phyloP scores from a whole-genome alignment of 2,888 invertebrate genomes.

The Syrista parreyssii region DNA sequence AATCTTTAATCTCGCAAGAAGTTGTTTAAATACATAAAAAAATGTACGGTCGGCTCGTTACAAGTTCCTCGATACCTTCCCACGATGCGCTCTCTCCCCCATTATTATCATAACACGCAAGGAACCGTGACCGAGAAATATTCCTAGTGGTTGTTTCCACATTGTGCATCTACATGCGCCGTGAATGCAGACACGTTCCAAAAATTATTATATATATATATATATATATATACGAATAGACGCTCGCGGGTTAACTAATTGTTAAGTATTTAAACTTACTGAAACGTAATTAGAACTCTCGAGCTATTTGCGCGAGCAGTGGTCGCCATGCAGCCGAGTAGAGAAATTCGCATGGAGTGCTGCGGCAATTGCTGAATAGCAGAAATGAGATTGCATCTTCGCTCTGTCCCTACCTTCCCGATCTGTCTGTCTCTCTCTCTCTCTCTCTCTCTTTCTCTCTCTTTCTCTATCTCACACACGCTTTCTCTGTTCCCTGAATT shows the following conservation, averaged over 20 bases:
- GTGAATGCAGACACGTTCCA: not conserved
- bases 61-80: not conserved
- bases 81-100: not conserved
- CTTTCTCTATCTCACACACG: not conserved
- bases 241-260: conserved; percentile 31
- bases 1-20: not conserved
- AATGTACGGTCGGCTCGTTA: not conserved
- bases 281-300: conserved; percentile 45
- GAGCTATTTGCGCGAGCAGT: conserved; percentile 37
- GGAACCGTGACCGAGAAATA: not conserved
- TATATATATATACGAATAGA: not conserved
- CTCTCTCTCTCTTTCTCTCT: conserved; percentile 14
- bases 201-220: not conserved
- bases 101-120: not conserved
- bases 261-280: conserved; percentile 45
- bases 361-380: not conserved
- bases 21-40: not conserved
- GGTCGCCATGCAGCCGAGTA: conserved; percentile 10
- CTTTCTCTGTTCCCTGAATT: not conserved
- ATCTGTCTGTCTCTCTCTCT: conserved; percentile 12
- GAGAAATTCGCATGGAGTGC: not conserved
- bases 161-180: not conserved
- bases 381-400: not conserved
- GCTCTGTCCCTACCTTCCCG: not conserved
- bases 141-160: not conserved